Evolutionary conservation across 2,888 invertebrate genomes (phyloP), one percentile per base, ranked within the genome.

Genomic region (Linnaemya vulpina): DNA sequence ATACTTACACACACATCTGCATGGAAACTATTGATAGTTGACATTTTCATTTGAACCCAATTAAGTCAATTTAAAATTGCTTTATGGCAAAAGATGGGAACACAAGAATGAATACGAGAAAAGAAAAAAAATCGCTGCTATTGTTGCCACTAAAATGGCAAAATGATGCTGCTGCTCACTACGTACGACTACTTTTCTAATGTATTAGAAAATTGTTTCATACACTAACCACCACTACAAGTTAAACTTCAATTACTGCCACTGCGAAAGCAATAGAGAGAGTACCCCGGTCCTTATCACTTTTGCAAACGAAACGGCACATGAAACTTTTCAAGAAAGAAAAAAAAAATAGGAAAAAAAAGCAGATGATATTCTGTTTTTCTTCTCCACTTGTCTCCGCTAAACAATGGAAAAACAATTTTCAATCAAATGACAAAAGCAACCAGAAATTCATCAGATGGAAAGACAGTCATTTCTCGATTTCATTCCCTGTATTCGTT

Each of bases 21-120:
- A 60, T 49, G 46, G 51, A 60, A 60, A 63, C 82, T 65, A 90
- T 87, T 87, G 89, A 88, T 90, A 88, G 87, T 89, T 90, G 90
- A 90, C 90, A 89, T 90, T 90, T 90, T 89, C 90, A 90, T 88
- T 90, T 90, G 91, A 90, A 90, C 90, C 88, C 90, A 90, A 90
- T 90, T 90, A 90, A 88, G 88, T 87, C 87, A 84, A 88, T 87
- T 87, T 88, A 89, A 75, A 85, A 85, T 85, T 85, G 82, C 71
- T 85, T 75, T 78, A 78, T 82, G 58, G 43, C 65, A 71, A 30
- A 65, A 68, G 51, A 65, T 68, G 67, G 62, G 63, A 67, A 63
- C 9, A 67, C 38, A 55, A 68, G 73, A 71, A 77, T 43, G 13
- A 30, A 30, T 13, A 68, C 13, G 40, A 74, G 46, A n/a, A n/a